Percentiles rank a stretch among this genome's conserved stretches.
Evolutionary conservation across 2,888 invertebrate species (phyloP).

Genomic region (Galeopsomyia nigrocyanea): DNA sequence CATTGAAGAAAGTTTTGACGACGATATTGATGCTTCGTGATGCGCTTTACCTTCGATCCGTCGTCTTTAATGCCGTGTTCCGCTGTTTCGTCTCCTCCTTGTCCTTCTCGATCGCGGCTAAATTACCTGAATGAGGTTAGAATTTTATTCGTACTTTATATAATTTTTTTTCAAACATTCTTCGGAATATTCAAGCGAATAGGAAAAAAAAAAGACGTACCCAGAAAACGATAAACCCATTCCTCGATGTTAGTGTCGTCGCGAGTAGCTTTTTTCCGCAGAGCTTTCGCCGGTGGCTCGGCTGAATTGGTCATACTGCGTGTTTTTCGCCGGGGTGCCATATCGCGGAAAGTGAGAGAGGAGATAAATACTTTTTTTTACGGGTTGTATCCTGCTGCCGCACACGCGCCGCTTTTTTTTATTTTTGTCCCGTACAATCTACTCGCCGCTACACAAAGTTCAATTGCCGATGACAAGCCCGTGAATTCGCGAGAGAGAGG

Average conservation of each 20-base stretch:
- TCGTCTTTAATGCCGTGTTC: neutral
- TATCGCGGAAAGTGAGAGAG: neutral
- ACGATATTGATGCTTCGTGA: no score
- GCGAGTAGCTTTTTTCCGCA: neutral
- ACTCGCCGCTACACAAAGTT: neutral
- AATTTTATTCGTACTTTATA: neutral
- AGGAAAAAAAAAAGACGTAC: conserved; percentile 22
- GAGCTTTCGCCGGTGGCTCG: neutral
- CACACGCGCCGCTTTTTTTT: neutral
- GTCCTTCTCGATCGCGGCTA: conserved; percentile 37
- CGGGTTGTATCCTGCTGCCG: neutral
- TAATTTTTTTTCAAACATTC: no score
- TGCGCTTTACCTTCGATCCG: conserved; percentile 20
- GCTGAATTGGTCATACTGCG: neutral
- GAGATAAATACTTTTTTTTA: neutral
- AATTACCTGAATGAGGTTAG: conserved; percentile 33
- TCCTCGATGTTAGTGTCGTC: conserved; percentile 36
- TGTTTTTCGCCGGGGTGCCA: conserved; percentile 32
- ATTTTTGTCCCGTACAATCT: neutral
- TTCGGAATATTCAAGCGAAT: neutral
- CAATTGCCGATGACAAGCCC: no score
- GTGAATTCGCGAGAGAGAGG: no score
- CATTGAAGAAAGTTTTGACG: no score
- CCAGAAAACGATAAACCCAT: conserved; percentile 48
- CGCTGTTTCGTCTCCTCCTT: conserved; percentile 16